Conservation (phyloP, 1,140 invertebrate species). For the Rhyacophila brunnea region DNA sequence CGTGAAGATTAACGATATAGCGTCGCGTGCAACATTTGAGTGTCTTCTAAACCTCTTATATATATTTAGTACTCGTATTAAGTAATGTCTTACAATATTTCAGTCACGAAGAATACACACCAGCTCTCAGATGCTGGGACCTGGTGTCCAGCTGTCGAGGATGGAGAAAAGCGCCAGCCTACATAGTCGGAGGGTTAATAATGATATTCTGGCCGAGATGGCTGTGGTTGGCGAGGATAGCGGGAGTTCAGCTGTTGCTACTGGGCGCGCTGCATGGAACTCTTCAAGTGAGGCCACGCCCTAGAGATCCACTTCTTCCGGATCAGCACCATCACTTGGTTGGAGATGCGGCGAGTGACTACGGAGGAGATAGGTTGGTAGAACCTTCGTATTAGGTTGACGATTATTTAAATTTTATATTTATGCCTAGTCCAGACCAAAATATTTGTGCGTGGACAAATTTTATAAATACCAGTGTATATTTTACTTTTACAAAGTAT, state of each 20-base stretch:
- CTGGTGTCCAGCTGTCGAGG: slow-evolving; percentile 19
- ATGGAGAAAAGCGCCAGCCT: slow-evolving; percentile 18
- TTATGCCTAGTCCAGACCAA: too few species aligned
- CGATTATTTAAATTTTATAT: too few species aligned
- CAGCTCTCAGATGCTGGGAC: slow-evolving; percentile 26
- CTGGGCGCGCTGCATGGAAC: slow-evolving; percentile 17
- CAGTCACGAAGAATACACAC: slow-evolving; percentile 27
- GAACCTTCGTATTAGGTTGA: too few species aligned
- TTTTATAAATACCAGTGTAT: too few species aligned
- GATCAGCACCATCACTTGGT: slow-evolving; percentile 30
- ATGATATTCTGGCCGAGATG: slow-evolving; percentile 24
- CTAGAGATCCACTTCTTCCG: slow-evolving; percentile 21
- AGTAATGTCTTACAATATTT: not conserved
- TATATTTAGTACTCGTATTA: too few species aligned
- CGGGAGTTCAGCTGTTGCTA: slow-evolving; percentile 16
- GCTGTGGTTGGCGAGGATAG: slow-evolving; percentile 26
- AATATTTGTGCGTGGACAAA: too few species aligned
- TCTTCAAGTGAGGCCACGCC: not conserved
- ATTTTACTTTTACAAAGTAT: too few species aligned
- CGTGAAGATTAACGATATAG: too few species aligned
- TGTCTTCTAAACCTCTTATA: too few species aligned
- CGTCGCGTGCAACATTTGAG: too few species aligned
- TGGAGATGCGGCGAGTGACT: slow-evolving; percentile 23
- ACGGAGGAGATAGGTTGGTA: slow-evolving; percentile 26
- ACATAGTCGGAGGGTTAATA: slow-evolving; percentile 12